Conservation (phyloP, 2,888 invertebrate species). For the Acronicta alni region DNA sequence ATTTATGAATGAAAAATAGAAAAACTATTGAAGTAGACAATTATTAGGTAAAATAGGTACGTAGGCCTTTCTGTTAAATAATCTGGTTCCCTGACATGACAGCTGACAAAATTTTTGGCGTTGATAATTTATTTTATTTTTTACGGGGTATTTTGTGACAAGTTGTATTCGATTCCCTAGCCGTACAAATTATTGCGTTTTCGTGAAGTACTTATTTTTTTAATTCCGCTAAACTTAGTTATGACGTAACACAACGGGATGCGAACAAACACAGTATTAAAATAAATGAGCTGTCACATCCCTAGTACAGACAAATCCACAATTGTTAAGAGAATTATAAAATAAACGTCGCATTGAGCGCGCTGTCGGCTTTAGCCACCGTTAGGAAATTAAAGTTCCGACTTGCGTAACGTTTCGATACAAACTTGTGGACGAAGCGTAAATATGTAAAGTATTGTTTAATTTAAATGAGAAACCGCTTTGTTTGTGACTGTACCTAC, state of each 20-base stretch:
- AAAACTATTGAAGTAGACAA: too few species aligned
- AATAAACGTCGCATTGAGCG: constrained; percentile 45
- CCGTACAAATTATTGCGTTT: too few species aligned
- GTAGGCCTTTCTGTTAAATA: too few species aligned
- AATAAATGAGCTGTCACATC: constrained; percentile 39
- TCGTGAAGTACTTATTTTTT: neutral
- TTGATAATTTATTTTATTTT: too few species aligned
- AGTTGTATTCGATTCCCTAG: too few species aligned
- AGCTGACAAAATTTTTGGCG: too few species aligned
- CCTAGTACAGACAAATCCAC: constrained; percentile 43
- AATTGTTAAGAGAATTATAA: constrained; percentile 51
- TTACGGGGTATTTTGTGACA: too few species aligned
- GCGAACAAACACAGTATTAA: constrained; percentile 8
- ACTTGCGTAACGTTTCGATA: constrained; percentile 54
- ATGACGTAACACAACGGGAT: neutral
- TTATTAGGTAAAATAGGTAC: too few species aligned
- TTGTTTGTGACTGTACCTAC: constrained; percentile 51
- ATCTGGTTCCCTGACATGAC: too few species aligned
- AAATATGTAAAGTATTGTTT: constrained; percentile 56
- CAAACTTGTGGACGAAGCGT: constrained; percentile 26
- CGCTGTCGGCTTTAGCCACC: constrained; percentile 48
- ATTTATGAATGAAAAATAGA: too few species aligned
- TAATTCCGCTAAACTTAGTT: neutral
- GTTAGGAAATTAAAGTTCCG: constrained; percentile 77
- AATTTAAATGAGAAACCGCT: constrained; percentile 54